Evolutionary conservation across 1,140 invertebrate species (phyloP).

Genomic region (Monochamus saltuarius): DNA sequence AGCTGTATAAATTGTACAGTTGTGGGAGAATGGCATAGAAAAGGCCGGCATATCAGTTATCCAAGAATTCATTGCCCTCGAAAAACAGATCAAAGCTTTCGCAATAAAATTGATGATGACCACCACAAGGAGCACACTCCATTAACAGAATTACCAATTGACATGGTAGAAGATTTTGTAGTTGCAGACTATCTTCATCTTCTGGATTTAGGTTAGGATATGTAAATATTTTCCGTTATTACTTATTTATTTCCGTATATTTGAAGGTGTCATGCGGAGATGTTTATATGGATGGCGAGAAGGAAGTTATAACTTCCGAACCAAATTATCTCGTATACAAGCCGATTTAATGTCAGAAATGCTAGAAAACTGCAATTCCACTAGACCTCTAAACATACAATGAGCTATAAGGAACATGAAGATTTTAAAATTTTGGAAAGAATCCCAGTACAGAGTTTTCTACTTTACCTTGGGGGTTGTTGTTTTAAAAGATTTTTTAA

Average conservation of each 20-base stretch:
- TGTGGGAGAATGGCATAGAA: constrained; percentile 12
- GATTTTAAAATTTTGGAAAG: constrained; percentile 4
- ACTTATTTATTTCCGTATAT: neutral
- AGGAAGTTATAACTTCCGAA: constrained; percentile 4
- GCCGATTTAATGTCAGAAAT: constrained; percentile 6
- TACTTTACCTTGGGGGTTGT: constrained; percentile 4
- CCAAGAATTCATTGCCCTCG: constrained; percentile 17
- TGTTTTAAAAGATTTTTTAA: constrained; percentile 9
- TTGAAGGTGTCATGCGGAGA: constrained; percentile 4
- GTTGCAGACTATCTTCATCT: constrained; percentile 36
- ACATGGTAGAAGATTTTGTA: constrained; percentile 33
- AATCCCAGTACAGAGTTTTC: constrained; percentile 2
- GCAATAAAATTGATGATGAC: constrained; percentile 25
- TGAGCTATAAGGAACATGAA: constrained; percentile 1
- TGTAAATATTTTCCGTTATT: neutral
- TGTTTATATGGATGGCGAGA: constrained; percentile 8
- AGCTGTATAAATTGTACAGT: constrained; percentile 21
- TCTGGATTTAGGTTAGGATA: constrained; percentile 31
- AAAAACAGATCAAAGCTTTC: constrained; percentile 21
- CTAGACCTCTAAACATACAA: neutral
- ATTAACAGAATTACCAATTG: constrained; percentile 23
- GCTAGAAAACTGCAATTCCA: neutral
- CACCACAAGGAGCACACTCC: constrained; percentile 33
- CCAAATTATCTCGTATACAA: neutral
- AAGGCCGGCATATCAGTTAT: constrained; percentile 21